These are phyloP conservation scores for Papilio elwesi DNA, from an alignment of 2,888 invertebrate genomes.

Conservation along the genomic window DNA sequence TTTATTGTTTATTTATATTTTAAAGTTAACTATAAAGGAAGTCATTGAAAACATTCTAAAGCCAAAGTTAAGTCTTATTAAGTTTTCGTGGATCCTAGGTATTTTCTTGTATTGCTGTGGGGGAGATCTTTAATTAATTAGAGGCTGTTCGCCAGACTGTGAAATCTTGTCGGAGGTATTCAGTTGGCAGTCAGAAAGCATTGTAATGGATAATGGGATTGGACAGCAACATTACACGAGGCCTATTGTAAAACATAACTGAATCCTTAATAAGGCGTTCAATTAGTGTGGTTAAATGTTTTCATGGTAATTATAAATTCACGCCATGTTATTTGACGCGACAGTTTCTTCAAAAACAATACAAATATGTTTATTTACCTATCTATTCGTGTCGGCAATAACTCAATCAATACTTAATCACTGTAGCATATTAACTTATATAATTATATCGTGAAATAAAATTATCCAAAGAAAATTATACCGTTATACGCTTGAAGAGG, in stretches of 20 bases:
- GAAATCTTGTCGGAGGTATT: conserved; percentile 67
- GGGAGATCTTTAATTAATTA: conserved; percentile 48
- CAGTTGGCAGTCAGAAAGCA: conserved; percentile 57
- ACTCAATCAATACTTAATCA: not conserved
- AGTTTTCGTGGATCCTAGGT: conserved; percentile 28
- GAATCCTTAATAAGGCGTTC: conserved; percentile 31
- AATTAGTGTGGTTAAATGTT: conserved; percentile 34
- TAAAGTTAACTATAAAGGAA: not conserved
- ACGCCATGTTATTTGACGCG: conserved; percentile 15
- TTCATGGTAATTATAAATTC: conserved; percentile 16
- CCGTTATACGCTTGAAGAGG: no score
- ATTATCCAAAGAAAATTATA: no score
- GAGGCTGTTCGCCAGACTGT: conserved; percentile 56
- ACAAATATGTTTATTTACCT: not conserved
- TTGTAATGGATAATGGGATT: conserved; percentile 60
- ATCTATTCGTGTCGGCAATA: not conserved
- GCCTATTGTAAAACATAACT: conserved; percentile 47
- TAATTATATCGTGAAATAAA: no score
- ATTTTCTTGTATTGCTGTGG: conserved; percentile 36
- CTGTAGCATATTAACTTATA: no score
- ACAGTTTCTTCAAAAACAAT: not conserved
- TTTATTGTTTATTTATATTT: not conserved
- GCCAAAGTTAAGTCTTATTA: not conserved
- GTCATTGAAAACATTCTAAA: not conserved
- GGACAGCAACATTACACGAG: conserved; percentile 66